These are phyloP conservation scores for Poecile montanus DNA, from an alignment of 2,797 vertebrate genomes.

Conservation along the genomic window DNA sequence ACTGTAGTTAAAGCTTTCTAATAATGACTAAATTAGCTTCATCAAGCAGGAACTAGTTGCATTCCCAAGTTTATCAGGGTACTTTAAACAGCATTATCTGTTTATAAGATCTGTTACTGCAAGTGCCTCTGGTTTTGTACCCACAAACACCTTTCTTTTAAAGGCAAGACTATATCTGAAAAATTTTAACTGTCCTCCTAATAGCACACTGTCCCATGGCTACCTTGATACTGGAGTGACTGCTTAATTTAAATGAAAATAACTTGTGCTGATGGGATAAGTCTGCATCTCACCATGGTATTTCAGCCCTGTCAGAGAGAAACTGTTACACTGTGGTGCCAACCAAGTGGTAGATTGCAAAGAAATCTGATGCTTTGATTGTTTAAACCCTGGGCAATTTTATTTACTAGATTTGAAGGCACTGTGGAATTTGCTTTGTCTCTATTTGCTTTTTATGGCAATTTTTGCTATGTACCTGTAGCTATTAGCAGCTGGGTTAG, in stretches of 20 bases:
- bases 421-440: background rate
- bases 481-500: background rate
- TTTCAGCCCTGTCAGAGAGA: background rate
- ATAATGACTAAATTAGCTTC: background rate
- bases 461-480: background rate
- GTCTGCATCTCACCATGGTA: rapidly evolving
- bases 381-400: background rate
- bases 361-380: background rate
- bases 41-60: background rate
- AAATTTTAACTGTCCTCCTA: background rate
- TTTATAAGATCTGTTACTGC: background rate
- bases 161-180: background rate
- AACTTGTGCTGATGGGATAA: background rate
- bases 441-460: background rate
- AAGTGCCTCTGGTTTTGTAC: background rate
- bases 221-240: background rate
- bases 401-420: background rate
- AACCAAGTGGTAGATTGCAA: background rate
- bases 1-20: background rate
- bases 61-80: background rate
- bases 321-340: background rate
- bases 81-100: background rate
- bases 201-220: background rate
- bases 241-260: background rate
- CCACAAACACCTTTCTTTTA: background rate